Base-by-base conservation (phyloP, 2,888 invertebrate species). In the Augiades crinisus region DNA sequence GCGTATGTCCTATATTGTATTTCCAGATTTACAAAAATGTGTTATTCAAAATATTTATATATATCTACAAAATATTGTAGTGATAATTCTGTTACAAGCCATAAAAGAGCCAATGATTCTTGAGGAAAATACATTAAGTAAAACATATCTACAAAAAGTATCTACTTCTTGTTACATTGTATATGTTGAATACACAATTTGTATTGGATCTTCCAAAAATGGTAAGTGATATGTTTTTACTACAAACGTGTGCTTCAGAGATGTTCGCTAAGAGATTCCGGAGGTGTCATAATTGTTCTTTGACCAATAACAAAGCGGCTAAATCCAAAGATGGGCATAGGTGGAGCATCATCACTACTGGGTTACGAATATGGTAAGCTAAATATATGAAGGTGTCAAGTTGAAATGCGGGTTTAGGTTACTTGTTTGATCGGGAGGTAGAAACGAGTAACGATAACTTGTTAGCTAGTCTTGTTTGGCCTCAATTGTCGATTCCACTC, bases 171-270 rank as follows among this genome's bases (percentile, higher is more conserved):
- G n/a, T n/a, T 12, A 30, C 30, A 30, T 5, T n/a, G 2, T 27
- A 27, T 12, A 3, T 10, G 12, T 30, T 12, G 3, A 30, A 30
- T 14, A 8, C n/a, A 41, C 7, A 14, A 30, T 16, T 21, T 31
- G 10, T 50, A 60, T 59, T 63, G 61, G 62, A 47, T n/a, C 46
- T 43, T 59, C 67, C 66, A 53, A 67, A 67, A 65, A 63, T 61
- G 67, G 59, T 38, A 44, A 47, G 49, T 54, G 60, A 58, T 56
- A 61, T 50, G 43, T 50, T 50, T 40, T 43, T 21, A 16, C 30
- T 19, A 17, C 21, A 36, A 33, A 13, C 16, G n/a, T 41, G 4
- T 14, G 24, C 12, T 13, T 5, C 12, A 41, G 34, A 27, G 6
- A 17, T 7, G 13, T 34, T 19, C 17, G 24, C 13, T 19, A 19